Base-by-base conservation (phyloP, 2,888 invertebrate species). In the Thera britannica region DNA sequence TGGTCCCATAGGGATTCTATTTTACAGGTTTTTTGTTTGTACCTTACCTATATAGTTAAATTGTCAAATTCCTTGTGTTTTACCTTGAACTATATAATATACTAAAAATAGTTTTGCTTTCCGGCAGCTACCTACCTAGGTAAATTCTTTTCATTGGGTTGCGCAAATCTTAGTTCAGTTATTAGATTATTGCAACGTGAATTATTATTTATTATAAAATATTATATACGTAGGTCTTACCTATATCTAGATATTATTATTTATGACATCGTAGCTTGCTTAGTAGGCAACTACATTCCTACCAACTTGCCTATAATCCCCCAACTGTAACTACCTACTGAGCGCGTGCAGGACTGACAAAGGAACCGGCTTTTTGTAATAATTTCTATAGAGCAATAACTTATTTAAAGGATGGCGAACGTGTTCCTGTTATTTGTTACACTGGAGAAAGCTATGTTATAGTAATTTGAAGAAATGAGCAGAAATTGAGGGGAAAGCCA, bases 331-430 rank as follows among this genome's bases (percentile, higher is more conserved):
- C 61, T 38, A 12, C 46, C 9, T 44, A 8, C 12, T 11, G 23
- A 58, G 61, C 72, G 61, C 65, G 65, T 68, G 67, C 51, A 64
- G 70, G 62, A 65, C 2, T 56, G n/a, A 52, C 66, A 63, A 46
- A 60, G 44, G 49, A 62, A 58, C 62, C 9, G 49, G 58, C 34
- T 62, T 64, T 58, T 70, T 23, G 23, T 23, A 66, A 59, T 60
- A 63, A 51, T 57, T 34, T 46, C 6, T 56, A 62, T 36, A 48
- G 36, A 58, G 52, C 49, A 38, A 69, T 69, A 61, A 67, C 58
- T 71, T 51, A 65, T 64, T 60, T 55, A 58, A 58, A 58, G 49
- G 49, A 61, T 44, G 36, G 61, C 38, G 52, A 68, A 67, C 57
- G 46, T 60, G 63, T 59, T 58, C 36, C 49, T 36, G 8, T 56